Base-by-base conservation (phyloP, 1,140 invertebrate species). In the Chlorops oryzae region DNA sequence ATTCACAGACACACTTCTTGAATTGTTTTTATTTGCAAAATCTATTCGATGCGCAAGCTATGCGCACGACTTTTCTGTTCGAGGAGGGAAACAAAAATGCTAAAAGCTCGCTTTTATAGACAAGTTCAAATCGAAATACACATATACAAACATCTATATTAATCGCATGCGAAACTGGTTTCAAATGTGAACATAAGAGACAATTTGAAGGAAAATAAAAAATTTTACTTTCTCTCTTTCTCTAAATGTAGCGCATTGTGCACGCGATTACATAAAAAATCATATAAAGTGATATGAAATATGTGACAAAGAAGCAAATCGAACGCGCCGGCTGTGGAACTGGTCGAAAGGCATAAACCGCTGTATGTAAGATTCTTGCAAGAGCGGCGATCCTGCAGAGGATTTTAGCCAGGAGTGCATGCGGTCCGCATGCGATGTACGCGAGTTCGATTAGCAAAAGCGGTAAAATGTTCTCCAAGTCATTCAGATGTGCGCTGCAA, bases 381-480 rank as follows among this genome's bases (percentile, higher is more conserved):
- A 75, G 55, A 2, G 80, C 75, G 54, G 80, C 85, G 2, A 73
- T 57, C 44, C 77, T 73, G 57, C 85, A 83, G 24, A 83, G 61
- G 17, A 73, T 56, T 10, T 67, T 60, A 22, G 83, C 84, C 4
- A 76, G 42, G 3, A 56, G 59, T 2, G 66, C 24, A 21, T 70
- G 59, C 3, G 84, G 84, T 32, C 68, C 71, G 1, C 78, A 82
- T 28, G 59, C 50, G 25, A 83, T 62, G 64, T 83, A 87, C 2
- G 79, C 48, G 12, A 77, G 70, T 1, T 78, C 80, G 38, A 81
- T 69, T 1, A 78, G 54, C 10, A 83, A 65, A 68, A 83, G 86
- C 2, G 80, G 74, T 12, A 81, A 55, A 35, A 85, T 74, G 53
- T 85, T 86, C 60, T 86, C 84, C 47, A 86, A 53, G 56, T 86